Evolutionary conservation across 2,888 invertebrate genomes (phyloP), one percentile per base, ranked within the genome.

Genomic region (Petrophora chlorosata): DNA sequence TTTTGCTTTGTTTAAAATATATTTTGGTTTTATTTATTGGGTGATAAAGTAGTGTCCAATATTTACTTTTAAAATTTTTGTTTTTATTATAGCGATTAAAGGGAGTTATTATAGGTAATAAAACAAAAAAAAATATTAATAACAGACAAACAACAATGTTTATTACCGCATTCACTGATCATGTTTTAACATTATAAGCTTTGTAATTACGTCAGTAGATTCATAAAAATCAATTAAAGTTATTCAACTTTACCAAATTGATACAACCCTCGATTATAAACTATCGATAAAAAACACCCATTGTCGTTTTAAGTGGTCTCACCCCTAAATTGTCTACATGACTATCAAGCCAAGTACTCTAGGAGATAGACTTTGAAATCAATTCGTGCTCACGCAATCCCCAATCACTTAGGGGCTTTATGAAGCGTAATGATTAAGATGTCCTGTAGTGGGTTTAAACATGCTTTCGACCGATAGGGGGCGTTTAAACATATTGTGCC

Each of bases 351-450:
- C 61, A 64, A 74, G 75, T 82, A 82, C 81, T 82, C 80, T 79
- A 79, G 61, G 74, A 81, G 82, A 86, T 85, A 79, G 81, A 81
- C 79, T 84, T 80, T 70, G 59, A 80, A 88, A 88, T 89, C 85
- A 85, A 85, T 85, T 85, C 75, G 69, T 70, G 69, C 74, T 78
- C 85, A 87, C 82, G 83, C 83, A 79, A 83, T 76, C 85, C 83
- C 72, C 82, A 90, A 90, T 89, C 89, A 90, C 90, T 90, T 88
- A 90, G 84, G 82, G 82, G 83, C 81, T 89, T 86, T 89, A 90
- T 89, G 88, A 85, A 81, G 75, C 88, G 87, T 79, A 84, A 85
- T 88, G 85, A 90, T 90, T 87, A 89, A 89, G 90, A 90, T 89
- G 85, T 85, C 85, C 84, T 83, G 49, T 29, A 68, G 71, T 71